These are phyloP conservation scores for Rhamnusium bicolor DNA, from an alignment of 2,888 invertebrate genomes.

Conservation along the genomic window DNA sequence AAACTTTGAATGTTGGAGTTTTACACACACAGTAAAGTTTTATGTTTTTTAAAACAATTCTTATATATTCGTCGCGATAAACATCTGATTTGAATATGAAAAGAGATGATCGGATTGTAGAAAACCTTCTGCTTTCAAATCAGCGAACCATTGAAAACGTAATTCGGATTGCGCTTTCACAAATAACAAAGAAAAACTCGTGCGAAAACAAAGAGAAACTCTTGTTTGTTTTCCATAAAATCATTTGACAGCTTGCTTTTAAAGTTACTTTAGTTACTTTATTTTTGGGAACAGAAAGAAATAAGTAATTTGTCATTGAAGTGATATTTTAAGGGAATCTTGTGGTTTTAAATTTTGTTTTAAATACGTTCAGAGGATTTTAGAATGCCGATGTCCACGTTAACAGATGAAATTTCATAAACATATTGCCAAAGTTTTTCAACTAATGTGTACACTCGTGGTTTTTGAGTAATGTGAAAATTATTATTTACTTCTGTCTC, in stretches of 20 bases:
- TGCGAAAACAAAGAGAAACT: constrained; percentile 23
- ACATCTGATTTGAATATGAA: constrained; percentile 60
- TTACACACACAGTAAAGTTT: constrained; percentile 12
- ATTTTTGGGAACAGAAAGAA: constrained; percentile 17
- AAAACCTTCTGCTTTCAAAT: constrained; percentile 58
- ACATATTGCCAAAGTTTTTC: no score
- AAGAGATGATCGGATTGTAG: constrained; percentile 57
- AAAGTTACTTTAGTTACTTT: constrained; percentile 16
- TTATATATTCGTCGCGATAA: constrained; percentile 37
- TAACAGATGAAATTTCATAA: no score
- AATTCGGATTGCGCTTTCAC: constrained; percentile 45
- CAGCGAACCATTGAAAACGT: constrained; percentile 58
- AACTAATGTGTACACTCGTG: no score
- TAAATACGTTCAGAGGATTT: neutral
- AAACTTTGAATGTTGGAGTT: constrained; percentile 3
- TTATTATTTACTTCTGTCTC: no score
- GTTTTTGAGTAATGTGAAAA: no score
- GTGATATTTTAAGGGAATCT: neutral
- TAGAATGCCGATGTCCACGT: neutral
- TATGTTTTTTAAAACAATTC: constrained; percentile 38
- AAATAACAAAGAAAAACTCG: constrained; percentile 32
- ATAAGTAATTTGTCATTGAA: neutral
- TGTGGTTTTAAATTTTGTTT: neutral
- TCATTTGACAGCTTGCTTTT: constrained; percentile 29
- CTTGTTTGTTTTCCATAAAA: constrained; percentile 28